Conservation (phyloP, 1,140 invertebrate species). For the Cyrtorhinus lividipennis region DNA sequence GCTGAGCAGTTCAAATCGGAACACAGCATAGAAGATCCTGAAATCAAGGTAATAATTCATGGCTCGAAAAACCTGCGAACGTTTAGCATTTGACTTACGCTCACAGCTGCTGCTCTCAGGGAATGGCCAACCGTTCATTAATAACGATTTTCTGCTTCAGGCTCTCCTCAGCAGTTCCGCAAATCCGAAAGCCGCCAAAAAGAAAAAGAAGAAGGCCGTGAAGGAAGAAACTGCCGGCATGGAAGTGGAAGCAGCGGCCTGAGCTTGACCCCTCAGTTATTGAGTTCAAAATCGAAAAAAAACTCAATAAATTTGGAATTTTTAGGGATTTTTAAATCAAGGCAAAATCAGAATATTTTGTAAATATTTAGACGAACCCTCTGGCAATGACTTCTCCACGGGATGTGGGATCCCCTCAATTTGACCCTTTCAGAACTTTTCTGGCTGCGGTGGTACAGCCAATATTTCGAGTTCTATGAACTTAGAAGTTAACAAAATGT, state of each 20-base stretch:
- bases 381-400: background rate
- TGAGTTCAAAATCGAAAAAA: too few species aligned
- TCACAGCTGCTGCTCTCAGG: too few species aligned
- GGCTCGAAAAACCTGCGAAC: too few species aligned
- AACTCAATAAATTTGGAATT: too few species aligned
- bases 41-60: slow-evolving; percentile 75
- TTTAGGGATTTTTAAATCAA: background rate
- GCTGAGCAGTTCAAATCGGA: slow-evolving; percentile 64
- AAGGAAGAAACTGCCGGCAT: slow-evolving; percentile 27
- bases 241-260: slow-evolving; percentile 18
- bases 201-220: slow-evolving; percentile 73
- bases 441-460: too few species aligned
- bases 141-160: slow-evolving; percentile 36
- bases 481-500: background rate
- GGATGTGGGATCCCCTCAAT: background rate
- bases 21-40: slow-evolving; percentile 65
- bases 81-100: too few species aligned
- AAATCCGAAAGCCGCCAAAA: slow-evolving; percentile 65
- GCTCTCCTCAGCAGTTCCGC: slow-evolving; percentile 53
- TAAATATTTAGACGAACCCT: background rate
- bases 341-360: background rate
- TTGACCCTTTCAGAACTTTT: background rate
- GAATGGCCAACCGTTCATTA: too few species aligned
- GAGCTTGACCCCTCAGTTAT: background rate
- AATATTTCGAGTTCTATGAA: too few species aligned